Base-by-base conservation (phyloP, 2,113 vertebrate genomes). In the Heterotilapia buettikoferi region DNA sequence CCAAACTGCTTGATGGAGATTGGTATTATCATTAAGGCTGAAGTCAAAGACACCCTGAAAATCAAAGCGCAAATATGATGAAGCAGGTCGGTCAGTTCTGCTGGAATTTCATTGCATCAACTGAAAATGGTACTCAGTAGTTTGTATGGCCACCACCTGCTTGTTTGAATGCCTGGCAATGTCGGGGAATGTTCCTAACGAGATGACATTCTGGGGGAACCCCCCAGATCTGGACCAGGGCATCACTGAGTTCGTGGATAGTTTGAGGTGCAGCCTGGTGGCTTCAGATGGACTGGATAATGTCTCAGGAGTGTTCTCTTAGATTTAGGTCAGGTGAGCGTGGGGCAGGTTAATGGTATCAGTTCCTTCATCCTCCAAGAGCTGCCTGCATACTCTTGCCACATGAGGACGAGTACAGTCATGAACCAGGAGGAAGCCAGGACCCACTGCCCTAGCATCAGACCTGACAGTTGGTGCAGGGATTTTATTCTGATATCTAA, bases 171-270 rank as follows among this genome's bases (percentile, higher is more conserved):
- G 31, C 61, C 31, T 66, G 61, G 31, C 10, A 66, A 66, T 38
- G 33, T 66, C 1, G 19, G 10, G 33, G 2, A 38, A 13, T 7
- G 6, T n/a, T 38, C 61, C 2, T 36, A n/a, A 38, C 1, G 0
- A 66, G 61, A 66, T 66, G 61, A 66, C 0, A 4, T 66, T 0
- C 61, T 38, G 1, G 4, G 10, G 18, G 0, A 66, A 38, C 2
- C 6, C 61, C 31, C 10, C 59, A n/a, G 59, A 36, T 63, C 59
- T 66, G 31, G 61, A 66, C 4, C 61, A 66, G 61, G 61, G 9
- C 61, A 66, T 66, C 61, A 36, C 18, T 66, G 31, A n/a, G 61
- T n/a, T 66, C 0, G 4, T 66, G 31, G 61, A 66, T n/a, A 66
- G 4, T 3, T 36, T 66, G 1, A 36, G 0, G 18, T 63, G 59